Evolutionary conservation across 2,888 invertebrate genomes (phyloP), one percentile per base, ranked within the genome.

Genomic region (Andrena praecox): DNA sequence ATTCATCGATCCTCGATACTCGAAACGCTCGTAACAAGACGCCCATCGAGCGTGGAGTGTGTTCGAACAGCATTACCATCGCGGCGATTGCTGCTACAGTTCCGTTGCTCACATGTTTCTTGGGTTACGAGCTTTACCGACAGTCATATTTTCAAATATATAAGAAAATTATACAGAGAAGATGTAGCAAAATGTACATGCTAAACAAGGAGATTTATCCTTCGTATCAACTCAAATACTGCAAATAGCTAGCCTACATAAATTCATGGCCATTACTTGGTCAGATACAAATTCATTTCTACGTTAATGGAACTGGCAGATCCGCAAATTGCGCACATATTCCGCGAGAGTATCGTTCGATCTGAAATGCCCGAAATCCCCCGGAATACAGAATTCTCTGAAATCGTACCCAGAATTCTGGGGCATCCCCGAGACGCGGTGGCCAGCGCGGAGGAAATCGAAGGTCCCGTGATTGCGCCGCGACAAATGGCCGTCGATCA

Each of bases 401-500:
- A 48, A 33, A 72, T 70, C 52, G 42, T n/a, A 16, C n/a, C n/a
- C 20, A 12, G 24, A n/a, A 24, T 12, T 35, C 10, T 48, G 24
- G 31, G 64, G n/a, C 10, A 8, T 33, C 24, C 6, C 29, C 16
- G n/a, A 16, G 12, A 12, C 20, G 35, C 33, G 31, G 10, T 54
- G 66, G 29, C 52, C 66, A 56, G 1, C 10, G 3, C 8, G 8
- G 7, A 62, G 62, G 63, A 72, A 80, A 84, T 87, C 67, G 75
- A 72, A 79, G 72, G 71, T 60, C 50, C 33, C 72, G 77, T 77
- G 86, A 84, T 86, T 71, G 72, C 48, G 54, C 29, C 54, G 73
- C 75, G 79, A 84, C 84, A 77, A 88, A 88, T 81, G 86, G 74
- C 64, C 20, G 62, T 52, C 80, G 71, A 85, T 85, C 76, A 74